These are phyloP conservation scores for Phenganax subtilis DNA, from an alignment of 92 coral and sea anemone species.

Conservation along the genomic window DNA sequence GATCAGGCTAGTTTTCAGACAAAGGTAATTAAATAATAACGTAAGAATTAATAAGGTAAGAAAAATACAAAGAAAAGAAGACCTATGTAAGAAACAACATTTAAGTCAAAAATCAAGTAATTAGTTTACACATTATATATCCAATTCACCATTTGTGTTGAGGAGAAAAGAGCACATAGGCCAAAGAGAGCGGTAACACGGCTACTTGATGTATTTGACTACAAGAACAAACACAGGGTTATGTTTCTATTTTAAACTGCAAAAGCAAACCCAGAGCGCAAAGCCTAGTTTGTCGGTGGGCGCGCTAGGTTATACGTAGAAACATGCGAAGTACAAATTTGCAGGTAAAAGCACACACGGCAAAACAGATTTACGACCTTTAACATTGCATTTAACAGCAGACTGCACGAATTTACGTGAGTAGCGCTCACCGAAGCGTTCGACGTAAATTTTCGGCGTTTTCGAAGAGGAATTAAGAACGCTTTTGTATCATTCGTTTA, in stretches of 20 bases:
- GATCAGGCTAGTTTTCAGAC: slow-evolving; percentile 15
- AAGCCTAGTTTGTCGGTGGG: too few relatives aligned
- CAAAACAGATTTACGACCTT: too few relatives aligned
- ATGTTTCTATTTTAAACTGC: background rate
- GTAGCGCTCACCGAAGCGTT: too few relatives aligned
- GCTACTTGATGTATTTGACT: slow-evolving; percentile 59
- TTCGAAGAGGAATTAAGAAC: too few relatives aligned
- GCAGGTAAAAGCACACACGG: too few relatives aligned
- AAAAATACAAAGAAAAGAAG: background rate
- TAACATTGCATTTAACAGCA: too few relatives aligned
- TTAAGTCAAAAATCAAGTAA: background rate
- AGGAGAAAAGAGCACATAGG: slow-evolving; percentile 72
- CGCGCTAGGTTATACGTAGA: too few relatives aligned
- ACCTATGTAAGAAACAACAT: background rate
- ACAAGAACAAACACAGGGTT: background rate
- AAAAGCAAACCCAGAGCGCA: too few relatives aligned
- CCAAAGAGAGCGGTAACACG: slow-evolving; percentile 72
- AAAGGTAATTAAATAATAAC: background rate
- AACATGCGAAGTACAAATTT: too few relatives aligned
- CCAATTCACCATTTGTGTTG: slow-evolving; percentile 48
- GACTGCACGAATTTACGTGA: too few relatives aligned
- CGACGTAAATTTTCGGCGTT: too few relatives aligned
- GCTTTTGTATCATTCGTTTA: too few relatives aligned
- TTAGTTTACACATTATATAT: background rate
- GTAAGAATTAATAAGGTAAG: background rate